A percentile compares a stretch with the other conserved stretches of the same genome.
These are phyloP conservation scores for Etheostoma perlongum DNA, from an alignment of 2,797 vertebrate genomes.

Conservation along the genomic window DNA sequence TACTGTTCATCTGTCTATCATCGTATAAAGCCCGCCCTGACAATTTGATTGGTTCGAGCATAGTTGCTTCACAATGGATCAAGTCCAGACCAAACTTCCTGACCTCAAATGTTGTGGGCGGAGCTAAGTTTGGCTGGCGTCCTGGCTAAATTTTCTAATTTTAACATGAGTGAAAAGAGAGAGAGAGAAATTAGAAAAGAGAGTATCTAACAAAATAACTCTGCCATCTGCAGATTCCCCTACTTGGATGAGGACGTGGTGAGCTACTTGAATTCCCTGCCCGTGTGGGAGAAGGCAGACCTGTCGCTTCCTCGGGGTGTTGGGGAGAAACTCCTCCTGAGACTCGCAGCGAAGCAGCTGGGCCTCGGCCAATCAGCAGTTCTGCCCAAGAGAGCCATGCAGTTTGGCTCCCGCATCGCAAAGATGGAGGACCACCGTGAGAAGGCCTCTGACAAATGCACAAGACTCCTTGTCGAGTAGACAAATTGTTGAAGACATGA, in stretches of 20 bases:
- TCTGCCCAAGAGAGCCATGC: constrained; percentile 95
- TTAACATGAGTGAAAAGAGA: no score
- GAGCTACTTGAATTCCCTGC: constrained; percentile 90
- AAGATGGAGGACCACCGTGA: constrained; percentile 91
- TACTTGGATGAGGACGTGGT: constrained; percentile 96
- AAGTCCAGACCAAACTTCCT: no score
- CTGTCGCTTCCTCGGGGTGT: constrained; percentile 91
- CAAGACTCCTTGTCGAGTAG: constrained; percentile 83
- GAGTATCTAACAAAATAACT: neutral
- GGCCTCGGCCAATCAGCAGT: constrained; percentile 86
- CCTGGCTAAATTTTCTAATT: no score
- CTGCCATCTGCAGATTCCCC: constrained; percentile 87
- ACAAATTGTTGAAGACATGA: neutral
- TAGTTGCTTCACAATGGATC: no score
- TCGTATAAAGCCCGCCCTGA: no score
- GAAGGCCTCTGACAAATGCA: constrained; percentile 92
- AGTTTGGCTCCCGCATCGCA: constrained; percentile 96
- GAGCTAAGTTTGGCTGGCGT: no score
- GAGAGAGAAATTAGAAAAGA: no score
- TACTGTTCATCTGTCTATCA: no score
- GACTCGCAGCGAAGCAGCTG: constrained; percentile 85
- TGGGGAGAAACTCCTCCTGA: constrained; percentile 94
- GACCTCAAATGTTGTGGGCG: no score
- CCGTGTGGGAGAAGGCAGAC: constrained; percentile 90
- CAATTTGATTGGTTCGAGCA: no score